These are phyloP conservation scores for Pedetes capensis DNA, from an alignment of 2,113 vertebrate genomes.

Conservation along the genomic window DNA sequence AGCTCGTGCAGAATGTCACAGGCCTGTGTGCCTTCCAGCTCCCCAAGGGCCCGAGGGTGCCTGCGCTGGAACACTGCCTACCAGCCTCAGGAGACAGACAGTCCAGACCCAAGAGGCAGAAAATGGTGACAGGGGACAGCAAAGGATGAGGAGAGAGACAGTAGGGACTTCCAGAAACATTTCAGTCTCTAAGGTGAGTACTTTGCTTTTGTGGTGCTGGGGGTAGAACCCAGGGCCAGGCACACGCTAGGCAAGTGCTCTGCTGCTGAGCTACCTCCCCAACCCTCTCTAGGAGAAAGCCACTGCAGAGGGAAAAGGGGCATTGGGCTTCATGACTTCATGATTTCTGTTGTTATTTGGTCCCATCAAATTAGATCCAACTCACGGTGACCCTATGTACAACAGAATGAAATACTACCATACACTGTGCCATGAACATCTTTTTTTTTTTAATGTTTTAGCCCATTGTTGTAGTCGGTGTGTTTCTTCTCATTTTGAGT, in stretches of 20 bases:
- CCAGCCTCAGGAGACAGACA: background rate
- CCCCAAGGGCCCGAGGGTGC: background rate
- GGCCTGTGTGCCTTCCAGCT: background rate
- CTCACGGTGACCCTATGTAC: too few species aligned
- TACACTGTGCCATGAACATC: too few species aligned
- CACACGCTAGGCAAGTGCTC: background rate
- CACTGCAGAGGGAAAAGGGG: background rate
- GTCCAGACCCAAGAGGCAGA: background rate
- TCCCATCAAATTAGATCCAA: too few species aligned
- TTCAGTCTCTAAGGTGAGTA: background rate
- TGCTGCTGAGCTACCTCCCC: background rate
- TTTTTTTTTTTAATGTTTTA: too few species aligned
- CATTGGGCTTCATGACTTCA: background rate
- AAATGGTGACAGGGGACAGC: background rate
- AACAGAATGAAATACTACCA: too few species aligned
- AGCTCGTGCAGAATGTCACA: accelerated
- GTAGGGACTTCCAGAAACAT: background rate
- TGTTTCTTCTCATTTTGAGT: too few species aligned
- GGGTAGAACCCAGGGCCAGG: background rate
- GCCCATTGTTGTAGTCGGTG: too few species aligned
- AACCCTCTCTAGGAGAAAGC: background rate
- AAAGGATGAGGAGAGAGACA: background rate
- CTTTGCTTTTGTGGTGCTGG: background rate
- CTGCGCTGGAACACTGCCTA: background rate
- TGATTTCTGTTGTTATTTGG: too few species aligned